A percentile compares a stretch with the other conserved stretches of the same genome.
Conservation (phyloP, 2,113 vertebrate genomes). For the Anser brachyrhynchus region DNA sequence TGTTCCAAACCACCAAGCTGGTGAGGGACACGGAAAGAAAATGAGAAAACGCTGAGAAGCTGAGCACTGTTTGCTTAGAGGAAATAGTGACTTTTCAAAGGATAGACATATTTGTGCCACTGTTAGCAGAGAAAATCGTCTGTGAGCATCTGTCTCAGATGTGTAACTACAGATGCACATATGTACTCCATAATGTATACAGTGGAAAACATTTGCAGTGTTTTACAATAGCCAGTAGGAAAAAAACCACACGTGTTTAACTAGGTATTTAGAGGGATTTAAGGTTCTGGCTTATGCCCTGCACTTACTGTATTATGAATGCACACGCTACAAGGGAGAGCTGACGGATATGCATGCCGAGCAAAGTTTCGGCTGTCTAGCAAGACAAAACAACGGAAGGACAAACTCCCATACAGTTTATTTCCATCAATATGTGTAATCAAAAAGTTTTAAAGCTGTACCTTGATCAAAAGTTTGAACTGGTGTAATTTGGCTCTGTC, state of each 20-base stretch:
- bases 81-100: background rate
- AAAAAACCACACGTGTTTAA: background rate
- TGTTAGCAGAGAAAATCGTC: background rate
- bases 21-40: background rate
- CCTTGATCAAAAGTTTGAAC: background rate
- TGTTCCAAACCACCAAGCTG: background rate
- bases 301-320: background rate
- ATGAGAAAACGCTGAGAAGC: background rate
- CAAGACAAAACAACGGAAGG: background rate
- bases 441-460: background rate
- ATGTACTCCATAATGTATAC: background rate
- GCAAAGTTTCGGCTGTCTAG: background rate
- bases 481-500: background rate
- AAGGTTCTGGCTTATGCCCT: background rate
- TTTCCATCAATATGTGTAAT: background rate
- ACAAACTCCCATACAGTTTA: background rate
- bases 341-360: background rate
- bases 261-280: background rate
- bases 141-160: background rate
- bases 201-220: background rate
- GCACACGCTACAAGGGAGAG: background rate
- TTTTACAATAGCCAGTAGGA: conserved; percentile 19
- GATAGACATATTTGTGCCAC: background rate
- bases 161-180: background rate
- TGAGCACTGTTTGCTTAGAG: background rate